phyloP scores from a whole-genome alignment of 2,888 invertebrate genomes.

The Ptilodon capucinus region DNA sequence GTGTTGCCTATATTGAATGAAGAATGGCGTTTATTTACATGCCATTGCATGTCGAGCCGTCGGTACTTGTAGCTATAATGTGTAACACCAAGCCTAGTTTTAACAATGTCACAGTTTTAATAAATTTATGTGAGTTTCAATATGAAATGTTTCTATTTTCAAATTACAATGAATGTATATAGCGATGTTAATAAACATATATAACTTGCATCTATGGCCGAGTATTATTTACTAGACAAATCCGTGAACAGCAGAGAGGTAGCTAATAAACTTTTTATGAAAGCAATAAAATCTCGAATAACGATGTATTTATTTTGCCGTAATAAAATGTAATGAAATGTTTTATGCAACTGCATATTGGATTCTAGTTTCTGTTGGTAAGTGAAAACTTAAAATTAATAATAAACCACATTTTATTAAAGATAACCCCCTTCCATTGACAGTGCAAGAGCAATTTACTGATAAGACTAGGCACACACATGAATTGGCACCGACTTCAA shows the following conservation, averaged over 20 bases:
- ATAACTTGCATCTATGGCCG: conserved; percentile 61
- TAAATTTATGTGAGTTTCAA: conserved; percentile 73
- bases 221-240: conserved; percentile 24
- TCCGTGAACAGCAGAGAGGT: background rate
- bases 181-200: conserved; percentile 80
- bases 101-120: conserved; percentile 67
- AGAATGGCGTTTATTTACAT: conserved; percentile 57
- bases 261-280: conserved; percentile 15
- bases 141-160: conserved; percentile 75
- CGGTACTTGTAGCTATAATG: conserved; percentile 51
- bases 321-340: conserved; percentile 26
- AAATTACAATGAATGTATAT: conserved; percentile 80
- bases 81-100: conserved; percentile 65
- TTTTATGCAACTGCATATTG: conserved; percentile 21
- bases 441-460: no score
- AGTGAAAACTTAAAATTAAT: conserved; percentile 17
- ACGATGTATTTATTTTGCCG: conserved; percentile 12
- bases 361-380: conserved; percentile 31
- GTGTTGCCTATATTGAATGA: conserved; percentile 54
- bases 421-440: no score
- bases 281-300: conserved; percentile 20
- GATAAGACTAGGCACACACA: no score
- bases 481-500: no score
- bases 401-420: no score
- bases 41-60: conserved; percentile 43